A percentile compares a stretch with the other conserved stretches of the same genome.
Evolutionary conservation across 2,797 vertebrate genomes (phyloP).

Genomic region (Bovichtus variegatus): DNA sequence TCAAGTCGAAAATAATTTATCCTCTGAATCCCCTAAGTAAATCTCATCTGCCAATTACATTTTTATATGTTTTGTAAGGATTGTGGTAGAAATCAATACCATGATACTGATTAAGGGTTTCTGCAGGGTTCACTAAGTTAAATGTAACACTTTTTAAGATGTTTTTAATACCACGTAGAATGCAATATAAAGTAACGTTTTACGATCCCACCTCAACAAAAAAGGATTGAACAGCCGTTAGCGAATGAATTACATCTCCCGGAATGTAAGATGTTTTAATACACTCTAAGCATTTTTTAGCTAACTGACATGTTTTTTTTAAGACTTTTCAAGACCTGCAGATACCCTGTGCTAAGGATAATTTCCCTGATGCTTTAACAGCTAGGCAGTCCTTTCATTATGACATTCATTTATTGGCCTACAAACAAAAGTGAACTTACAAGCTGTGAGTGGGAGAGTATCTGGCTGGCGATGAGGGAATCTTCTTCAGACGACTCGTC

Average conservation of each 20-base stretch:
- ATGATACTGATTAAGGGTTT: not conserved
- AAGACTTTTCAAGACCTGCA: not conserved
- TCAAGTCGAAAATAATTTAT: not conserved
- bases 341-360: not conserved
- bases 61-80: not conserved
- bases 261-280: not conserved
- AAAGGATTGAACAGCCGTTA: not conserved
- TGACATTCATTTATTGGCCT: not conserved
- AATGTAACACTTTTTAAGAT: not conserved
- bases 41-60: not conserved
- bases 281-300: not conserved
- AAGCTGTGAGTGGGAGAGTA: slow-evolving; percentile 89
- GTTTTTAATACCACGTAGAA: not conserved
- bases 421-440: slow-evolving; percentile 67
- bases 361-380: not conserved
- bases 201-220: not conserved
- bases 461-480: slow-evolving; percentile 92
- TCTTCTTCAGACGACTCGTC: slow-evolving; percentile 96
- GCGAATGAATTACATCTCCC: not conserved
- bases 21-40: not conserved
- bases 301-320: not conserved
- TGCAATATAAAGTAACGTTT: not conserved
- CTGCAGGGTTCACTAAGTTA: not conserved
- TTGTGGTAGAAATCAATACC: not conserved
- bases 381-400: not conserved